A percentile compares a stretch with the other conserved stretches of the same genome.
These are phyloP conservation scores for Drosophila putrida DNA, from an alignment of 2,888 invertebrate species.

Conservation along the genomic window DNA sequence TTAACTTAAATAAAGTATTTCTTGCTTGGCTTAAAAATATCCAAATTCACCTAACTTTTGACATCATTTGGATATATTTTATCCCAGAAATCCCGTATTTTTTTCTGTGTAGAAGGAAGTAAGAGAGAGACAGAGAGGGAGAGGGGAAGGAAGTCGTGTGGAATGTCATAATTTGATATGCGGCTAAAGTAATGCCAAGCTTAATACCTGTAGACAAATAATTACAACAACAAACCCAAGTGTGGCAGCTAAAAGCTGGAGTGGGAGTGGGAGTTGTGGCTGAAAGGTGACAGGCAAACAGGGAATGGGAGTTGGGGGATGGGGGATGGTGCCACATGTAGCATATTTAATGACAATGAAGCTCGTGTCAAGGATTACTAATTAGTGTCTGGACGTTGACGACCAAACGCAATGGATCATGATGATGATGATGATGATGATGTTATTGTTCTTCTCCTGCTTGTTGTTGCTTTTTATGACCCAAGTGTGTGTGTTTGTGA, in stretches of 20 bases:
- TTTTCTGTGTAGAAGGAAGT: background rate
- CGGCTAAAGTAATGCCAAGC: conserved; percentile 59
- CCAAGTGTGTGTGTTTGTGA: conserved; percentile 4
- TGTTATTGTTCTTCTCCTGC: conserved; percentile 2
- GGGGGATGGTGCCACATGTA: conserved; percentile 58
- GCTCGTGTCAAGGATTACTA: conserved; percentile 81
- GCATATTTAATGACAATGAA: conserved; percentile 77
- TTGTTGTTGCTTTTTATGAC: conserved; percentile 40
- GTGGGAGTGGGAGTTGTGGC: background rate
- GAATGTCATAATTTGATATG: conserved; percentile 73
- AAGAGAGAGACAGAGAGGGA: background rate
- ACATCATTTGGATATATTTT: too few relatives aligned
- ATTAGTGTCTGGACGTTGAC: conserved; percentile 79
- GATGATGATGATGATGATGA: conserved; percentile 23
- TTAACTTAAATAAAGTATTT: too few relatives aligned
- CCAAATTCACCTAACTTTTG: too few relatives aligned
- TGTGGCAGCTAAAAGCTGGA: background rate
- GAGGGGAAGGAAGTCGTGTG: conserved; percentile 4
- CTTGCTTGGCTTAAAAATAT: too few relatives aligned
- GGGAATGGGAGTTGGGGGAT: background rate
- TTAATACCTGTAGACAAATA: conserved; percentile 80
- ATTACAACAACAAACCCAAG: conserved; percentile 59
- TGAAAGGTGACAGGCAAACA: background rate
- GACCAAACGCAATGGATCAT: conserved; percentile 44
- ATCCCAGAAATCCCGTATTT: too few relatives aligned